Percentiles rank a stretch among this genome's conserved stretches.
Conservation (phyloP, 2,888 invertebrate species). For the Sinodicranocentrus sp. region DNA sequence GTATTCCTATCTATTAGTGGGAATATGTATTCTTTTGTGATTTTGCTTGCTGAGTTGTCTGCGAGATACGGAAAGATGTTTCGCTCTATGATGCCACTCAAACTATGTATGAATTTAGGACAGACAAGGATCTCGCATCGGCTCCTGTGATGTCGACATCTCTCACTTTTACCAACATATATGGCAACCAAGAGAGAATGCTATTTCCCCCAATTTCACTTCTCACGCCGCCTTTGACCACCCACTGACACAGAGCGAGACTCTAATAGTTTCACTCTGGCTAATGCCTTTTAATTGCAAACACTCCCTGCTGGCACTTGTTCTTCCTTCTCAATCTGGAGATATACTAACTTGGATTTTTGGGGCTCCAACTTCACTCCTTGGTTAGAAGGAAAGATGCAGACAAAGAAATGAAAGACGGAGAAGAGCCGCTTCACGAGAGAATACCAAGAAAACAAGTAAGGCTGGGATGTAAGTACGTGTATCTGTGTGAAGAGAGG, state of each 20-base stretch:
- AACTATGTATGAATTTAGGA: no score
- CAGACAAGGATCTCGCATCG: conserved; percentile 36
- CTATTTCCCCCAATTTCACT: conserved; percentile 10
- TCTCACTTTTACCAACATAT: background rate
- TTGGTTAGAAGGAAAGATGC: no score
- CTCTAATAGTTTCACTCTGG: conserved; percentile 46
- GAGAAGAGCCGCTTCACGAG: no score
- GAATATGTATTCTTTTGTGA: conserved; percentile 1
- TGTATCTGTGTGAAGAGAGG: no score
- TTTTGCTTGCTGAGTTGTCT: no score
- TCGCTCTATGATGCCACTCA: no score
- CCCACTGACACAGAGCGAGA: conserved; percentile 51
- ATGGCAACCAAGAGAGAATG: conserved; percentile 9
- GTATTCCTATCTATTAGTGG: background rate
- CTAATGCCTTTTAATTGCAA: conserved; percentile 70
- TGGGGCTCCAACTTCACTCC: conserved; percentile 4
- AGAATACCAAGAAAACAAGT: no score
- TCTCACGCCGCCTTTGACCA: conserved; percentile 46
- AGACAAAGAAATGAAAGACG: no score
- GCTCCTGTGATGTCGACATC: conserved; percentile 20
- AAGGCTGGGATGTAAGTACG: no score
- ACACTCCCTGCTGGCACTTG: conserved; percentile 67
- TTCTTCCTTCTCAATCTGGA: conserved; percentile 38
- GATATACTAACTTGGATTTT: conserved; percentile 10
- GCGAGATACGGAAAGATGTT: no score